Conservation (phyloP, 2,113 vertebrate species). For the Baryphthengus martii region DNA sequence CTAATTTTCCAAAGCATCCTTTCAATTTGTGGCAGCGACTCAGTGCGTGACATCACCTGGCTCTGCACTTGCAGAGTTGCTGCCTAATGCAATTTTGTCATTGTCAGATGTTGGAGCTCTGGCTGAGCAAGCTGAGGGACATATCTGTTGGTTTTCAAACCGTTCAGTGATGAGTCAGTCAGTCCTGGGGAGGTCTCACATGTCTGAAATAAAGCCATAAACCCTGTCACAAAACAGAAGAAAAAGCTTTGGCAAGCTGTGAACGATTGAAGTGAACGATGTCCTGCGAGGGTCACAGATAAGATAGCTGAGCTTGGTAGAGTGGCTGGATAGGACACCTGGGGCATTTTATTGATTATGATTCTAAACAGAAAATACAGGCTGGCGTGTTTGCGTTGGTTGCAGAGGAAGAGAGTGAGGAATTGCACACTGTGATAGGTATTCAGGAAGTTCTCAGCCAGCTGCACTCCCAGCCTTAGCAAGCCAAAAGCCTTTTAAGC, state of each 20-base stretch:
- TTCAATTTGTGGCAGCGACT: background rate
- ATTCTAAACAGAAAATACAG: background rate
- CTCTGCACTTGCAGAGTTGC: background rate
- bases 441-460: background rate
- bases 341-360: background rate
- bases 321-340: background rate
- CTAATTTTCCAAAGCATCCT: background rate
- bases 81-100: background rate
- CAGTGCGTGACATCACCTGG: background rate
- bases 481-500: background rate
- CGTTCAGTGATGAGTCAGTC: background rate
- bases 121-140: background rate
- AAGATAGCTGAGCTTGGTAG: accelerated
- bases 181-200: background rate
- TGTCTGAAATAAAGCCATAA: background rate
- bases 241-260: background rate
- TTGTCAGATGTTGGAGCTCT: background rate
- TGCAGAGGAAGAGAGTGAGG: background rate
- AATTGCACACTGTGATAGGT: background rate
- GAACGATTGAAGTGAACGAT: background rate
- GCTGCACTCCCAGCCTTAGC: background rate
- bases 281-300: background rate
- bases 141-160: background rate
- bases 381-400: accelerated
- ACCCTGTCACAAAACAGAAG: background rate